Evolutionary conservation across 2,888 invertebrate genomes (phyloP).

Genomic region (Melanostoma scalare): DNA sequence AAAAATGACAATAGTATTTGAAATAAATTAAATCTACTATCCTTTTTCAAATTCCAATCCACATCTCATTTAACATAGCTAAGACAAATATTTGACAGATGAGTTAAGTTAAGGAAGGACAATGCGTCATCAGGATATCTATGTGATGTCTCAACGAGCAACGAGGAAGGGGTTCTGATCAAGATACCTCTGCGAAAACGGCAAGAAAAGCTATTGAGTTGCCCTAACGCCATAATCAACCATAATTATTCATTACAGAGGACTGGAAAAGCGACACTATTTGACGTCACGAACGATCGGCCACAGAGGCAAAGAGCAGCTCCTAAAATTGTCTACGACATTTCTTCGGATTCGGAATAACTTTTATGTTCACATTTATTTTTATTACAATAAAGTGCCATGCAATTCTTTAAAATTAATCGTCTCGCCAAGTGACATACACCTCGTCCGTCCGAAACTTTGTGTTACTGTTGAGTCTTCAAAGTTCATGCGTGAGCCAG

Average conservation of each 20-base stretch:
- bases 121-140: constrained; percentile 16
- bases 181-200: neutral
- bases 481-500: constrained; percentile 89
- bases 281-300: constrained; percentile 33
- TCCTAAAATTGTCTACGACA: constrained; percentile 35
- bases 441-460: constrained; percentile 95
- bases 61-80: no score
- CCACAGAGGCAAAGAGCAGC: constrained; percentile 25
- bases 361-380: neutral
- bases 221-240: constrained; percentile 29
- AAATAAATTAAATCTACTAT: no score
- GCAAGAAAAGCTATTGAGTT: neutral
- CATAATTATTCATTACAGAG: no score
- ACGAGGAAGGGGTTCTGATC: neutral
- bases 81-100: neutral
- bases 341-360: constrained; percentile 62
- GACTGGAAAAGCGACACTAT: constrained; percentile 35
- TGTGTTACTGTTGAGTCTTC: constrained; percentile 94
- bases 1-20: no score
- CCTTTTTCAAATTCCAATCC: no score
- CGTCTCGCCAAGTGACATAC: constrained; percentile 90
- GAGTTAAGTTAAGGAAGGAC: constrained; percentile 22
- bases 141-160: constrained; percentile 5
- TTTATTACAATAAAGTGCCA: constrained; percentile 1
- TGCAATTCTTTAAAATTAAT: constrained; percentile 76